phyloP scores from a whole-genome alignment of 2,888 invertebrate genomes.

The Lymantria dispar region DNA sequence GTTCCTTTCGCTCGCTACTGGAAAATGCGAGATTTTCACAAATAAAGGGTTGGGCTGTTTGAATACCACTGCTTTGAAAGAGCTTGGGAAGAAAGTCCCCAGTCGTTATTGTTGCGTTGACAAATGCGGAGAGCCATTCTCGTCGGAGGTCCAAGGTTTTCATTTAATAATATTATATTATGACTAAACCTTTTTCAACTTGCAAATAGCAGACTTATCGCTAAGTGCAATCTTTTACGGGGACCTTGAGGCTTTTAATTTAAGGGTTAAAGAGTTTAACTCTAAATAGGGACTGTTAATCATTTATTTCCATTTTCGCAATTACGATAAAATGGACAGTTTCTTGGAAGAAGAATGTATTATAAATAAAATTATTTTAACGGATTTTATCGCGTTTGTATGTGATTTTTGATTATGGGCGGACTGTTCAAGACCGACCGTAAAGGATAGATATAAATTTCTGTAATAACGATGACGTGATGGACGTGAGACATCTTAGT shows the following conservation, averaged over 20 bases:
- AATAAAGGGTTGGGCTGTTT: slow-evolving; percentile 45
- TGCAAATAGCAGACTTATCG: background rate
- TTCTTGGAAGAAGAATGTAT: too few species aligned
- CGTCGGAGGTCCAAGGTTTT: background rate
- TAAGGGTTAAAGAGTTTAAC: background rate
- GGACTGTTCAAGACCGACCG: too few species aligned
- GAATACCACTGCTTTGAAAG: slow-evolving; percentile 54
- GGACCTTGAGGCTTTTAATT: background rate
- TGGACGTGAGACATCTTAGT: too few species aligned
- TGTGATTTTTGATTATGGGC: too few species aligned
- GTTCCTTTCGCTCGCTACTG: slow-evolving; percentile 56
- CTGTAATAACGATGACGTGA: too few species aligned
- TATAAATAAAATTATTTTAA: too few species aligned
- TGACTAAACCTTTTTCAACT: slow-evolving; percentile 3
- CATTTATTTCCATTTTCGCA: too few species aligned
- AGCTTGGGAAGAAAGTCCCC: slow-evolving; percentile 43
- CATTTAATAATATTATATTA: slow-evolving; percentile 15
- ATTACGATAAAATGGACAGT: too few species aligned
- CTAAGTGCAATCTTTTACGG: background rate
- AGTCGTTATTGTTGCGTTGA: slow-evolving; percentile 51
- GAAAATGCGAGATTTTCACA: slow-evolving; percentile 60
- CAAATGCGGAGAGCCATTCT: slow-evolving; percentile 39
- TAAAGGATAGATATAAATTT: too few species aligned
- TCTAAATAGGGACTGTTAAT: too few species aligned
- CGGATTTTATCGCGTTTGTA: too few species aligned